phyloP scores from a whole-genome alignment of 2,113 vertebrate genomes.

The Thunnus thynnus region DNA sequence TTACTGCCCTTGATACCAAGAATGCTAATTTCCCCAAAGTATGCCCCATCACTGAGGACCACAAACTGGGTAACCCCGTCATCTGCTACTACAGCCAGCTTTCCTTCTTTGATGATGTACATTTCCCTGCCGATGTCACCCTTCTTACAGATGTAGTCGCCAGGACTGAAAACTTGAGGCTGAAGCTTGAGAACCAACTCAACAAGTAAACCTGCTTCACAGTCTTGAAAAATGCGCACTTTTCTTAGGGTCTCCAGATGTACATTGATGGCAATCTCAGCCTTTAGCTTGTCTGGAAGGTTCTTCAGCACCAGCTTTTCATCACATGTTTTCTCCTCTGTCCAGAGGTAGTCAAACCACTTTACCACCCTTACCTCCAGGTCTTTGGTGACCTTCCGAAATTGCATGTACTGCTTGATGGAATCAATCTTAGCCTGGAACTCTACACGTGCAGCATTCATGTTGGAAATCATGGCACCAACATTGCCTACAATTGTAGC shows the following conservation, averaged over 20 bases:
- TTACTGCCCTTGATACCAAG: conserved; percentile 83
- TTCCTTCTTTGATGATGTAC: conserved; percentile 82
- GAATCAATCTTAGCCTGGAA: conserved; percentile 82
- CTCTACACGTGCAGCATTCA: conserved; percentile 73
- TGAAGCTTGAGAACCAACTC: conserved; percentile 82
- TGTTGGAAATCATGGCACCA: conserved; percentile 83
- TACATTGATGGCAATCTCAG: conserved; percentile 81
- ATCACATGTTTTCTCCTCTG: conserved; percentile 77
- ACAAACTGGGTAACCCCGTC: conserved; percentile 81
- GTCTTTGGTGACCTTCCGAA: conserved; percentile 79
- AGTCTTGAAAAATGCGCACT: conserved; percentile 82
- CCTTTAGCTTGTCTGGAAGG: conserved; percentile 80
- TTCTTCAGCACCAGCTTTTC: conserved; percentile 79
- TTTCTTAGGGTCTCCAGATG: conserved; percentile 77
- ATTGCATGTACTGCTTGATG: conserved; percentile 81
- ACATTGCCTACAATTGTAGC: conserved; percentile 82
- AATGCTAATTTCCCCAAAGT: conserved; percentile 83
- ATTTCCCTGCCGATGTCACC: conserved; percentile 82
- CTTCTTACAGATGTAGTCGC: conserved; percentile 82
- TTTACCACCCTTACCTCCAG: conserved; percentile 77
- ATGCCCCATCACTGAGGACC: conserved; percentile 80
- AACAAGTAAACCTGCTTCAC: conserved; percentile 78
- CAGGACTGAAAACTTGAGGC: conserved; percentile 81
- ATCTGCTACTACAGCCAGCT: conserved; percentile 79
- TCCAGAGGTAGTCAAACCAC: conserved; percentile 83